Evolutionary conservation across 2,797 vertebrate genomes (phyloP), one percentile per base, ranked within the genome.

Genomic region (Sylvilagus floridanus): DNA sequence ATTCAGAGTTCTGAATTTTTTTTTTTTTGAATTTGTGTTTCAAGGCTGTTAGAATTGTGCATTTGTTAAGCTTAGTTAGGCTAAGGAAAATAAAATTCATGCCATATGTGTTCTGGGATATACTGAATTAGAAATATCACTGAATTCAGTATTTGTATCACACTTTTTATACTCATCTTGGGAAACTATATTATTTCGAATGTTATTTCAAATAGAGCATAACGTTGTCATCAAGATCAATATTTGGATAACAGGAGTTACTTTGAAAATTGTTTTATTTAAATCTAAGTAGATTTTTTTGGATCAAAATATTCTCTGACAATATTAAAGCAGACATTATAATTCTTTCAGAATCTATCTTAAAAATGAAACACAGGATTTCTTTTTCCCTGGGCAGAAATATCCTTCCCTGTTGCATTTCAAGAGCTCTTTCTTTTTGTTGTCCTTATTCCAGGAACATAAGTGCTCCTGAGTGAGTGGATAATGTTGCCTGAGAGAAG

Each of bases 381-480:
- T 90, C 35, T 72, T 93, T 71, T 88, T 85, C 72, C 35, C 57
- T 92, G 32, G 37, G 26, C 47, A 90, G 83, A 95, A 96, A 96
- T 93, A 89, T 77, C 90, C 26, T 66, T 26, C 71, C 63, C n/a
- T 7, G 75, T 96, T 94, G 50, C 93, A 93, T 97, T 97, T 84
- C 77, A 90, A 97, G 78, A 95, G 89, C 83, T 75, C 88, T 78
- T 96, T 91, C 92, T 88, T 92, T 95, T 62, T 95, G 84, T 93
- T 96, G 54, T 91, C 96, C 57, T 95, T 96, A 88, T 88, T 97
- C 95, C 96, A 97, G 96, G 73, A 98, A 95, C 75, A 28, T 89
- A 94, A 96, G 95, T 96, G 83, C 88, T 94, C 79, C 84, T 82
- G 88, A 92, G 93, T 92, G 83, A 91, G 92, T 85, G 81, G 82